Conservation (phyloP, 2,113 vertebrate species). For the Podocnemis expansa region DNA sequence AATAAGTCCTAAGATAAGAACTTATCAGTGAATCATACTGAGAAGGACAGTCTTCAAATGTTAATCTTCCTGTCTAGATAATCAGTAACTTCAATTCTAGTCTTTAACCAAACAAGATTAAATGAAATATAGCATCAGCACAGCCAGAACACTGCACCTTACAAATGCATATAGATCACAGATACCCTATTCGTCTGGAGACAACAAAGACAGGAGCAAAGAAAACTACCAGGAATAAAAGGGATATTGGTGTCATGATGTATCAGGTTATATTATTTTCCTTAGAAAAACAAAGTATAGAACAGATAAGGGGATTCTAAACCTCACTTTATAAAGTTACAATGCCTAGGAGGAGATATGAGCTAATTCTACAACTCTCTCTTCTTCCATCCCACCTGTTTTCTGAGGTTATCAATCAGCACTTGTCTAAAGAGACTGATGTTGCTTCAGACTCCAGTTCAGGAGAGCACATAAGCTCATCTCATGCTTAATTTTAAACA, state of each 20-base stretch:
- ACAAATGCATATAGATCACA: background rate
- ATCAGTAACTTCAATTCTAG: background rate
- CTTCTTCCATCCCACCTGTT: background rate
- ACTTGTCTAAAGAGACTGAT: background rate
- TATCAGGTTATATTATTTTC: background rate
- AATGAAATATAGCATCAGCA: background rate
- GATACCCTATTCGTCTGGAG: background rate
- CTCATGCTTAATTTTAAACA: background rate
- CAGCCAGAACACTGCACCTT: background rate
- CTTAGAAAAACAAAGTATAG: background rate
- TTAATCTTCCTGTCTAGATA: background rate
- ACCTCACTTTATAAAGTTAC: background rate
- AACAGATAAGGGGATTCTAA: background rate
- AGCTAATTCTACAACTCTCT: background rate
- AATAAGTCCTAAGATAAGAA: background rate
- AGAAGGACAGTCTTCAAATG: background rate
- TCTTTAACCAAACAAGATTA: background rate
- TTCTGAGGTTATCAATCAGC: background rate
- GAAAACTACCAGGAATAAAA: background rate
- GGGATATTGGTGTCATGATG: background rate
- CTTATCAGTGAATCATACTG: background rate
- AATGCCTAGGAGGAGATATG: background rate
- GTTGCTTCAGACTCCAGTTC: background rate
- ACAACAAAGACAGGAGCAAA: background rate
- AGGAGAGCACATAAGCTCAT: background rate